Conservation (phyloP, 1,140 invertebrate species). For the Euglossa dilemma region DNA sequence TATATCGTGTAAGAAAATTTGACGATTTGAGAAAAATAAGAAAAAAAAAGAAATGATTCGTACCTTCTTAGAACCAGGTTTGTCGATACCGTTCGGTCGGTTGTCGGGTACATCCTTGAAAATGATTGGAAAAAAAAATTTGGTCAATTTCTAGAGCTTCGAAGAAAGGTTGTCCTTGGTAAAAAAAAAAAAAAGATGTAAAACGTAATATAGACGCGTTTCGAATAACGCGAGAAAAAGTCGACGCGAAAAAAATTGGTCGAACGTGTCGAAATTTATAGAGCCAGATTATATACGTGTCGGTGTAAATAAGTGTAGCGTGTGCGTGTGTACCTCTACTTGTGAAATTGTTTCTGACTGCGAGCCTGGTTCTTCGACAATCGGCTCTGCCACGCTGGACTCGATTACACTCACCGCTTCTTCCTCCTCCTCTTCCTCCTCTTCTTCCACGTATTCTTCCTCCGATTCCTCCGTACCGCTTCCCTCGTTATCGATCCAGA, state of each 20-base stretch:
- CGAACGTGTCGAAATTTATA: conserved; percentile 3
- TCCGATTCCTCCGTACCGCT: conserved; percentile 63
- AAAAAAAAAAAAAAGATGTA: conserved; percentile 5
- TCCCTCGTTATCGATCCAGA: conserved; percentile 66
- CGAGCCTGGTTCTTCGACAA: conserved; percentile 67
- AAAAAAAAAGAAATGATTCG: conserved; percentile 41
- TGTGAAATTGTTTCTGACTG: conserved; percentile 63
- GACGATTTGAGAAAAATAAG: background rate
- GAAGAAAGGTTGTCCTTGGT: conserved; percentile 13
- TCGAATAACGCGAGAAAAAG: background rate
- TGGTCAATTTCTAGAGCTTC: background rate
- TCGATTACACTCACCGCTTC: conserved; percentile 77
- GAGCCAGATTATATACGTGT: conserved; percentile 22
- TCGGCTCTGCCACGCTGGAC: conserved; percentile 71
- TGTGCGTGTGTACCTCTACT: conserved; percentile 73
- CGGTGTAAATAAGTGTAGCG: conserved; percentile 54
- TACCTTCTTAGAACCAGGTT: conserved; percentile 78
- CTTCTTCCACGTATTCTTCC: conserved; percentile 70
- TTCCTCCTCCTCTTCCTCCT: conserved; percentile 79
- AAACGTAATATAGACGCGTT: background rate
- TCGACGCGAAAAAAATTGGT: background rate
- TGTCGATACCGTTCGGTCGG: conserved; percentile 79
- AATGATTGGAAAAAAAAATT: conserved; percentile 70
- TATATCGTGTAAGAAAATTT: background rate
- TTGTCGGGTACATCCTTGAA: conserved; percentile 78